Evolutionary conservation across 2,888 invertebrate genomes (phyloP), one percentile per base, ranked within the genome.

Genomic region (Vannuccia rotundouncinata): DNA sequence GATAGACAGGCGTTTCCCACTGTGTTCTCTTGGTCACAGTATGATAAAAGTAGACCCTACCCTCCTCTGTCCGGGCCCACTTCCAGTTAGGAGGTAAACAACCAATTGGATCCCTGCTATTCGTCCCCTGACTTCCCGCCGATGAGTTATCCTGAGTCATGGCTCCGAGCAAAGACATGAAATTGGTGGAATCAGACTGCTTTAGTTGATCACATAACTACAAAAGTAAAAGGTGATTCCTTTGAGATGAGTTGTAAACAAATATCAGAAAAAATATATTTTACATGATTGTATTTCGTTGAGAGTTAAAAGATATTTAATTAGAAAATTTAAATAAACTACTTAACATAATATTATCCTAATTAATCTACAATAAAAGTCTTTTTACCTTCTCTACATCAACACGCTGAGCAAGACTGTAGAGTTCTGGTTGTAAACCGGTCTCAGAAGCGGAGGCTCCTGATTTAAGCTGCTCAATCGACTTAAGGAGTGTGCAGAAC

Each of bases 31-130:
- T 87, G 31, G 89, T 89, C 5, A 86, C 84, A 10, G 86, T 85
- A 87, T 97, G 95, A 89, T 95, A 98, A 89, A 95, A 98, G 88
- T 95, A 97, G 0, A 92, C 91, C 83, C 94, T 91, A 0, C 95
- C 95, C 79, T 92, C 92, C 0, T 90, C 89, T 86, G 95, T 95
- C 82, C 91, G 90, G 0, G 94, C 93, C 84, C 92, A 92, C 84
- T 93, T 93, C 97, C 97, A 98, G 85, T 92, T 91, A 0, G 92
- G 92, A 0, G 95, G 94, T 81, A 95, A 88, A n/a, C 2, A n/a
- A 22, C 22, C 22, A 22, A 66, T 66, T 2, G 66, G 66, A 22
- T 66, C 66, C 17, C 22, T 66, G 22, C 2, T 5, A 22, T 2
- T 66, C 2, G 66, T n/a, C n/a, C n/a, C n/a, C n/a, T n/a, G n/a